Percentiles rank a stretch among this genome's conserved stretches.
These are phyloP conservation scores for Anastrepha ludens DNA, from an alignment of 1,140 invertebrate species.

Conservation along the genomic window DNA sequence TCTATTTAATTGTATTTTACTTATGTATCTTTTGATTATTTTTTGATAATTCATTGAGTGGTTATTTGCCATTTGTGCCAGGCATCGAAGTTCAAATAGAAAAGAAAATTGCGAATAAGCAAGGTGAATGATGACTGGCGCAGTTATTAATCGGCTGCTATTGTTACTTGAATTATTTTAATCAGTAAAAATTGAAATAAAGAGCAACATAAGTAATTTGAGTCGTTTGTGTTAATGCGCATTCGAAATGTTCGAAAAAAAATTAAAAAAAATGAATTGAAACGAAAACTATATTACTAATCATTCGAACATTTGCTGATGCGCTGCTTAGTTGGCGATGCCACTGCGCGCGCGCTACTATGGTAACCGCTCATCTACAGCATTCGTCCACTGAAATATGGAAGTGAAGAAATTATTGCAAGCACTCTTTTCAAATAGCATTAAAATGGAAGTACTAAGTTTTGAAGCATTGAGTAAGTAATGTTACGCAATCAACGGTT, in stretches of 20 bases:
- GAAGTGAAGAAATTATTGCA: too few species aligned
- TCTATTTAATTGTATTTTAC: neutral
- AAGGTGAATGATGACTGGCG: neutral
- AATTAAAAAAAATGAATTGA: neutral
- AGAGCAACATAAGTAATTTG: neutral
- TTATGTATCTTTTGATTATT: neutral
- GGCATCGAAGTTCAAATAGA: neutral
- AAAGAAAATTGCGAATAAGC: neutral
- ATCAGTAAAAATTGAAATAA: slow-evolving; percentile 33
- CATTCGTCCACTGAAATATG: too few species aligned
- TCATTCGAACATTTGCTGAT: neutral
- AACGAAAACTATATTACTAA: neutral
- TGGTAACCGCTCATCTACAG: too few species aligned
- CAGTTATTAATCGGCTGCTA: slow-evolving; percentile 40
- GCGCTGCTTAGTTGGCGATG: neutral
- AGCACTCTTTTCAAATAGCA: too few species aligned
- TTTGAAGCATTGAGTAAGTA: too few species aligned
- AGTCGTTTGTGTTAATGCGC: neutral
- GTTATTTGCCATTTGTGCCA: neutral
- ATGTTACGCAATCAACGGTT: too few species aligned
- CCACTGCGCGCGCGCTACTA: neutral
- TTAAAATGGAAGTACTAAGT: too few species aligned
- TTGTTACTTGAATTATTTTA: neutral
- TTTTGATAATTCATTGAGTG: neutral
- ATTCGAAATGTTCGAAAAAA: neutral